Percentiles rank a stretch among this genome's conserved stretches.
Conservation (phyloP, 1,140 invertebrate species). For the Parapsyche elsis region DNA sequence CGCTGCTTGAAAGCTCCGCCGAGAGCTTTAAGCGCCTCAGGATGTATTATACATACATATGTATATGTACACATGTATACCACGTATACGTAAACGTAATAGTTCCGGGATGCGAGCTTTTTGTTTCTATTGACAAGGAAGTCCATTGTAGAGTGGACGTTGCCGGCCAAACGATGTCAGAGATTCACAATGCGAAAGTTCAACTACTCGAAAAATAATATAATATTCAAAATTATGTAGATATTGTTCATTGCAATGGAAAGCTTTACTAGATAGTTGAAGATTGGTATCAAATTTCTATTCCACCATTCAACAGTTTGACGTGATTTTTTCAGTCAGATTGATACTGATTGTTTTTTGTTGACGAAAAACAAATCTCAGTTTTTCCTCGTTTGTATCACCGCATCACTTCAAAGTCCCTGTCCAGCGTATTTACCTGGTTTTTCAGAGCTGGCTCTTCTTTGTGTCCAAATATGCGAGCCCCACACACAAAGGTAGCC, state of each 20-base stretch:
- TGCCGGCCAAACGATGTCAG: background rate
- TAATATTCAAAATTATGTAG: no score
- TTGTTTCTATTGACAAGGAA: constrained; percentile 18
- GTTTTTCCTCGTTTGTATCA: background rate
- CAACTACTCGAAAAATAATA: no score
- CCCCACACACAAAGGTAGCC: constrained; percentile 40
- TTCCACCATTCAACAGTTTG: no score
- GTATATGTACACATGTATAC: no score
- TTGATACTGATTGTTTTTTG: background rate
- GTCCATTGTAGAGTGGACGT: constrained; percentile 8
- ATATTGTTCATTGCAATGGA: no score
- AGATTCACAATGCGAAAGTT: no score
- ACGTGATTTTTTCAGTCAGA: no score
- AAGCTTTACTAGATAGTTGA: no score
- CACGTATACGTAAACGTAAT: background rate
- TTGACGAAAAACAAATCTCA: constrained; percentile 6
- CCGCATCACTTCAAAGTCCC: no score
- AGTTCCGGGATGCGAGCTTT: constrained; percentile 7
- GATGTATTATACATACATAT: background rate
- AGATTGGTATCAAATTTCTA: no score
- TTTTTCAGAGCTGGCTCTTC: background rate
- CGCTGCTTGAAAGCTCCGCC: background rate
- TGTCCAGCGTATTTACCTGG: background rate
- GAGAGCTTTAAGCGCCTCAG: background rate
- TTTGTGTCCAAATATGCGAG: constrained; percentile 26